Conservation (phyloP, 2,113 vertebrate species). For the Pao palembangensis region DNA sequence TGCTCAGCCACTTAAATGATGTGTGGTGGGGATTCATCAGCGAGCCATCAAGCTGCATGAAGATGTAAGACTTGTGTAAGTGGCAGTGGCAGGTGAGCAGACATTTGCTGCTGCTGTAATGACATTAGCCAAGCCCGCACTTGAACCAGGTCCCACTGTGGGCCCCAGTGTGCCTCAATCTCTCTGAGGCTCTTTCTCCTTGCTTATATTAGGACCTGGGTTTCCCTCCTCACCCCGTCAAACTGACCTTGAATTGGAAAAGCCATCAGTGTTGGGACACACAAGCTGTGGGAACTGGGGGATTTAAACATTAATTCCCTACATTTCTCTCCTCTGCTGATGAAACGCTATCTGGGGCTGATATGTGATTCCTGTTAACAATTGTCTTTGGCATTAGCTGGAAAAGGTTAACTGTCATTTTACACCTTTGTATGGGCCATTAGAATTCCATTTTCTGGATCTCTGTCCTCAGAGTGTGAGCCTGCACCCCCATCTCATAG, state of each 20-base stretch:
- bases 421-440: constrained; percentile 51
- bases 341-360: constrained; percentile 29
- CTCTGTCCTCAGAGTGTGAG: constrained; percentile 28
- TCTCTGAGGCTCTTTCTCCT: background rate
- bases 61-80: constrained; percentile 38
- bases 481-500: constrained; percentile 10
- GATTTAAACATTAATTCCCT: constrained; percentile 50
- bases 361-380: constrained; percentile 35
- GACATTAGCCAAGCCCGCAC: background rate
- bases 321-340: constrained; percentile 48
- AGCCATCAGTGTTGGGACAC: constrained; percentile 16
- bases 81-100: constrained; percentile 35
- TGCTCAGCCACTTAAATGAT: constrained; percentile 32
- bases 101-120: constrained; percentile 31
- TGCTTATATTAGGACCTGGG: background rate
- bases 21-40: constrained; percentile 45
- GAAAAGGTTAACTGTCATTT: constrained; percentile 58
- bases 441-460: constrained; percentile 45
- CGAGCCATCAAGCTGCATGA: constrained; percentile 41
- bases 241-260: constrained; percentile 41
- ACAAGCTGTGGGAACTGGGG: constrained; percentile 2
- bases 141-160: background rate
- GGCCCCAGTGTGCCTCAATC: constrained; percentile 5
- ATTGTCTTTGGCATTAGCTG: constrained; percentile 51
- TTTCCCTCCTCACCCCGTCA: constrained; percentile 6